A percentile compares a stretch with the other conserved stretches of the same genome.
Conservation (phyloP, 2,113 vertebrate species). For the Epinephelus fuscoguttatus region DNA sequence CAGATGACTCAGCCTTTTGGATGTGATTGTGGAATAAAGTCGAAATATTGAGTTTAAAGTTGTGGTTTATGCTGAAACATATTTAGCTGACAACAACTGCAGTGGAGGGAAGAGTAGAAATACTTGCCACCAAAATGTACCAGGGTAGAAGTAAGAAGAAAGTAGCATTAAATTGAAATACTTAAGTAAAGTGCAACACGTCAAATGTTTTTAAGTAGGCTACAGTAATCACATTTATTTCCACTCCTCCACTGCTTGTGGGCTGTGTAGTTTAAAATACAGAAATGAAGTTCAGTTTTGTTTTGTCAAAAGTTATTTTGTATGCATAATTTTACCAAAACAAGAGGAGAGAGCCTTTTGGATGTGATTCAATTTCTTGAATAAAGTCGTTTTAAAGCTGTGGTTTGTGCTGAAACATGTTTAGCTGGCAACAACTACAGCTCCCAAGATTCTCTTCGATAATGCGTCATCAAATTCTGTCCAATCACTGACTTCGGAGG, state of each 20-base stretch:
- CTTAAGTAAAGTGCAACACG: too few relatives aligned
- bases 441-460: constrained; percentile 49
- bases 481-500: constrained; percentile 66
- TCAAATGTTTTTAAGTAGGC: too few relatives aligned
- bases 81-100: constrained; percentile 2
- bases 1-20: background rate
- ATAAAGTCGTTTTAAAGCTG: background rate
- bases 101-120: too few relatives aligned
- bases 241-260: too few relatives aligned
- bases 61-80: background rate
- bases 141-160: too few relatives aligned
- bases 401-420: background rate
- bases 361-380: background rate
- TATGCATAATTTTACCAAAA: background rate
- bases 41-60: background rate
- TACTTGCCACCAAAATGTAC: too few relatives aligned
- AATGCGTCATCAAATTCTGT: constrained; percentile 13
- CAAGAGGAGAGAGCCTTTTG: background rate
- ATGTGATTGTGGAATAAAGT: background rate
- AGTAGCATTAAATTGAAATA: too few relatives aligned
- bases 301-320: too few relatives aligned
- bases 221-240: too few relatives aligned
- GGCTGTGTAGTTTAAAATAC: too few relatives aligned
- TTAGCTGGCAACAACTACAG: constrained; percentile 33
- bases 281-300: too few relatives aligned